Base-by-base conservation (phyloP, 2,888 invertebrate species). In the Epiblema foenella region DNA sequence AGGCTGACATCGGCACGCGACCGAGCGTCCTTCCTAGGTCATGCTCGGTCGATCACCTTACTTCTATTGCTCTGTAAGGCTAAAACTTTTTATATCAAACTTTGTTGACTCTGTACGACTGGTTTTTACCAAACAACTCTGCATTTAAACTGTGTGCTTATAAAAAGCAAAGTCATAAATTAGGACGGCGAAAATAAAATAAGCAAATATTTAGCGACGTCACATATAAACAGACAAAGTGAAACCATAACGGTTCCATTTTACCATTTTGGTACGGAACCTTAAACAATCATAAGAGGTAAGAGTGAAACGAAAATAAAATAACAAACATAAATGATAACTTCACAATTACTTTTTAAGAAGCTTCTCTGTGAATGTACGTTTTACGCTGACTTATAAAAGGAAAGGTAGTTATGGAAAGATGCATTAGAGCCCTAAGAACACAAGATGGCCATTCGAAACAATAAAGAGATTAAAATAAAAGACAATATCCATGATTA, bases 1-100 rank as follows among this genome's bases (percentile, higher is more conserved):
- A 59, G 42, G 15, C 9, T 49, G 11, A n/a, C 29, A 46, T 18
- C 4, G 18, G 42, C 65, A 65, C 15, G 59, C 65, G 54, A 51
- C 56, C 82, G 80, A 81, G 81, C 78, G 81, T 84, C 85, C 83
- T 85, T 85, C 83, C 78, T 85, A 79, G 86, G 86, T 82, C 83
- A 78, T 75, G 75, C 74, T 70, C 74, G 76, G 76, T 79, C 81
- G 76, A 81, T 78, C 79, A 82, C 84, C 82, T 81, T 74, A 75
- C 66, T 74, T 77, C 76, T 75, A 69, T 78, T 78, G 79, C 78
- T 76, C 78, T 74, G 75, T 75, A 73, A 76, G 59, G 65, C 59
- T 65, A 62, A 56, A 39, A 51, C 51, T 20, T 56, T 64, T 64
- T 39, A 64, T 51, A 51, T 52, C 2, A 33, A 51, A 11, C n/a